phyloP scores from a whole-genome alignment of 2,113 vertebrate species.

The Vicugna pacos region DNA sequence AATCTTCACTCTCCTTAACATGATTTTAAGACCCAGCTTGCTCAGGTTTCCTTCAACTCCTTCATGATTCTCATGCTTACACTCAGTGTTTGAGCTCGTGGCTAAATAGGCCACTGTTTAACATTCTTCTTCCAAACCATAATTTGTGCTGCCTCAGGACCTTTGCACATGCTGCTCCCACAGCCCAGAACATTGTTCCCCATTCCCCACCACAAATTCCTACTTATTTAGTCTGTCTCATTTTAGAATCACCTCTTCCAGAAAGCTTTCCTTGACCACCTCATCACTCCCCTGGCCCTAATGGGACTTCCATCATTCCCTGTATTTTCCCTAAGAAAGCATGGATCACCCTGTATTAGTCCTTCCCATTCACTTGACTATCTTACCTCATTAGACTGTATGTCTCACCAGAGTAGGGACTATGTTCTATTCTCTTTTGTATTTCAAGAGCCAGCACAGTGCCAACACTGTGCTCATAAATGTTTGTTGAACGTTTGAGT shows the following conservation, averaged over 20 bases:
- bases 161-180: background rate
- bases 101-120: background rate
- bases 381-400: background rate
- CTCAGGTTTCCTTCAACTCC: background rate
- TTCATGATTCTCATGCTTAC: background rate
- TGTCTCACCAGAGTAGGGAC: background rate
- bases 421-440: background rate
- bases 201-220: background rate
- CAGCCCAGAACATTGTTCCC: background rate
- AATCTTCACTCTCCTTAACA: background rate
- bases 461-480: background rate
- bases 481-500: background rate
- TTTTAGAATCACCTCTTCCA: background rate
- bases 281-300: background rate
- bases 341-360: background rate
- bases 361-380: background rate
- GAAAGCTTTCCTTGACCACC: background rate
- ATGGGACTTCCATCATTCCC: background rate
- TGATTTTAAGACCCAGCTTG: background rate
- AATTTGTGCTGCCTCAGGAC: background rate
- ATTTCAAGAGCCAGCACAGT: slow-evolving; percentile 8
- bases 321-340: background rate
- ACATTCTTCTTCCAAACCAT: slow-evolving; percentile 1
- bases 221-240: slow-evolving; percentile 17
- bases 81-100: background rate